Evolutionary conservation across 2,888 invertebrate species (phyloP).

Genomic region (Geotrupes spiniger): DNA sequence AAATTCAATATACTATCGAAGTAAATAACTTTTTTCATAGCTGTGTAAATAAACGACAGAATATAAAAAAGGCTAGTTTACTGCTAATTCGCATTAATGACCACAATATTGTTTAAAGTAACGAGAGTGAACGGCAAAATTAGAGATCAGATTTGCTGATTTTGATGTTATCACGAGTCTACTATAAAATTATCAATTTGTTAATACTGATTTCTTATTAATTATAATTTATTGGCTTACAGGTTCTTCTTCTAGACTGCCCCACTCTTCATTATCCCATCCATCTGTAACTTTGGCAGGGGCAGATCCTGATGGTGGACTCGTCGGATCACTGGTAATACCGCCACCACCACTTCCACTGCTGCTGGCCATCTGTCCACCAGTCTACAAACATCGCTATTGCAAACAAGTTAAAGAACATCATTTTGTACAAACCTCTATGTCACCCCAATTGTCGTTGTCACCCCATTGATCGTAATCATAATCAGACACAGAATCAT

Average conservation of each 20-base stretch:
- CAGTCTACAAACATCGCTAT: constrained; percentile 36
- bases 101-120: too few species aligned
- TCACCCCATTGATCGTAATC: constrained; percentile 85
- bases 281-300: constrained; percentile 54
- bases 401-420: background rate
- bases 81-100: too few species aligned
- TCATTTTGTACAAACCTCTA: constrained; percentile 63
- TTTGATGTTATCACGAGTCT: too few species aligned
- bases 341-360: constrained; percentile 50
- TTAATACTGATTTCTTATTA: too few species aligned
- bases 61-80: too few species aligned
- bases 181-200: too few species aligned
- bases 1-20: too few species aligned
- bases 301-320: constrained; percentile 55
- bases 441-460: constrained; percentile 86
- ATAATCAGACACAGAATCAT: constrained; percentile 81
- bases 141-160: too few species aligned
- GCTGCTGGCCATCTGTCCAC: constrained; percentile 48
- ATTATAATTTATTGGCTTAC: too few species aligned
- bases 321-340: constrained; percentile 51
- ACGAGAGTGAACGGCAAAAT: too few species aligned
- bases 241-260: constrained; percentile 79
- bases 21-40: too few species aligned
- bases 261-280: constrained; percentile 86
- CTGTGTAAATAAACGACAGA: too few species aligned